Evolutionary conservation across 2,888 invertebrate species (phyloP).

Genomic region (Hofmannophila pseudospretella): DNA sequence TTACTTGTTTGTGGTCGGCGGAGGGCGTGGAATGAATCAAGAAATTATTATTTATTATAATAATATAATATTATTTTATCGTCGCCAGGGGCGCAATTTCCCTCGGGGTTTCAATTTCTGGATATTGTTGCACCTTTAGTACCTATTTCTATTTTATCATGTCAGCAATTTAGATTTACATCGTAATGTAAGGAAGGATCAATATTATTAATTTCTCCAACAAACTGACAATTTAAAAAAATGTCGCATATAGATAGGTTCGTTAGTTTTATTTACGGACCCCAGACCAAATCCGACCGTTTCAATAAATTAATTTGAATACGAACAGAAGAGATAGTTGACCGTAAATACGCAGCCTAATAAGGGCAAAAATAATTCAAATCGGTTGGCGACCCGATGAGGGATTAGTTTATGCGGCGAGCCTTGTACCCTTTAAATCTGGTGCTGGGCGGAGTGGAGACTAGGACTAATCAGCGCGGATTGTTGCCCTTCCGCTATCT

Average conservation of each 20-base stretch:
- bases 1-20: slow-evolving; percentile 30
- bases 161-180: no score
- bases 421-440: slow-evolving; percentile 63
- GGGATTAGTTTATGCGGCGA: slow-evolving; percentile 63
- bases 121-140: background rate
- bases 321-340: background rate
- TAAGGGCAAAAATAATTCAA: slow-evolving; percentile 46
- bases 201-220: no score
- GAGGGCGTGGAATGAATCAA: slow-evolving; percentile 24
- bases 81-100: slow-evolving; percentile 4
- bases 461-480: slow-evolving; percentile 70
- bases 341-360: slow-evolving; percentile 4
- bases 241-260: no score
- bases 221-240: no score
- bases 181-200: no score
- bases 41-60: slow-evolving; percentile 27
- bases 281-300: background rate
- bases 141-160: no score
- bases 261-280: no score
- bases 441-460: slow-evolving; percentile 57
- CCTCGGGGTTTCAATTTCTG: background rate
- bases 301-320: slow-evolving; percentile 1
- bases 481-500: slow-evolving; percentile 71
- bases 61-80: slow-evolving; percentile 20
- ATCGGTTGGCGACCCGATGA: slow-evolving; percentile 46